Conservation (phyloP, 2,888 invertebrate species). For the Argyresthia goedartella region DNA sequence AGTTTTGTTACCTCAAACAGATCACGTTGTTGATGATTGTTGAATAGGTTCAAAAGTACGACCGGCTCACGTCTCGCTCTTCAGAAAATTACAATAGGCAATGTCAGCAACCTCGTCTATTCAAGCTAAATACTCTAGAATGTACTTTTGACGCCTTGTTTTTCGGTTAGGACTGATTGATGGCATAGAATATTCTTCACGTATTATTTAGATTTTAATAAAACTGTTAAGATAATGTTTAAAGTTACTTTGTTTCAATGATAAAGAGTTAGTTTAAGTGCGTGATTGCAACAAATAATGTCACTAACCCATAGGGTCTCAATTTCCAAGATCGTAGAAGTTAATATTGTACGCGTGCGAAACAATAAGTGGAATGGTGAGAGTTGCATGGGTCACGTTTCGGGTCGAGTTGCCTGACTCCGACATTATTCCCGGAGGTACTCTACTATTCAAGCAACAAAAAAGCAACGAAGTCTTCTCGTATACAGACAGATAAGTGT, state of each 20-base stretch:
- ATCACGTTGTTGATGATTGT: constrained; percentile 28
- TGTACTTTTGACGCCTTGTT: neutral
- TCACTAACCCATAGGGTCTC: neutral
- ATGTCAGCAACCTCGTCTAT: constrained; percentile 4
- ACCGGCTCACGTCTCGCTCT: constrained; percentile 19
- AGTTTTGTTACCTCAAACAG: constrained; percentile 10
- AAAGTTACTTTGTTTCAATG: neutral
- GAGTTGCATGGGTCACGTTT: constrained; percentile 32
- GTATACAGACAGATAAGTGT: too few species aligned
- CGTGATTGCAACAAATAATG: constrained; percentile 17
- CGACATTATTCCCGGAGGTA: constrained; percentile 25
- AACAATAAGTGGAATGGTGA: constrained; percentile 30
- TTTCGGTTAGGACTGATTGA: neutral
- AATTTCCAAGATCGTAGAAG: constrained; percentile 17
- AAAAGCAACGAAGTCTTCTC: constrained; percentile 11
- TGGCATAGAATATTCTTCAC: too few species aligned
- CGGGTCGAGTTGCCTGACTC: constrained; percentile 39
- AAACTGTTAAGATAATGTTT: too few species aligned
- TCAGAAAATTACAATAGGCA: constrained; percentile 10
- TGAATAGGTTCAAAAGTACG: constrained; percentile 24
- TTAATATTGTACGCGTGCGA: constrained; percentile 26
- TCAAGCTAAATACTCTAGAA: neutral
- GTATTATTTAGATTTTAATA: too few species aligned
- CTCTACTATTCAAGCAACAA: constrained; percentile 35
- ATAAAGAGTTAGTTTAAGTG: constrained; percentile 12